Evolutionary conservation across 2,888 invertebrate species (phyloP).

Genomic region (Trilocha varians): DNA sequence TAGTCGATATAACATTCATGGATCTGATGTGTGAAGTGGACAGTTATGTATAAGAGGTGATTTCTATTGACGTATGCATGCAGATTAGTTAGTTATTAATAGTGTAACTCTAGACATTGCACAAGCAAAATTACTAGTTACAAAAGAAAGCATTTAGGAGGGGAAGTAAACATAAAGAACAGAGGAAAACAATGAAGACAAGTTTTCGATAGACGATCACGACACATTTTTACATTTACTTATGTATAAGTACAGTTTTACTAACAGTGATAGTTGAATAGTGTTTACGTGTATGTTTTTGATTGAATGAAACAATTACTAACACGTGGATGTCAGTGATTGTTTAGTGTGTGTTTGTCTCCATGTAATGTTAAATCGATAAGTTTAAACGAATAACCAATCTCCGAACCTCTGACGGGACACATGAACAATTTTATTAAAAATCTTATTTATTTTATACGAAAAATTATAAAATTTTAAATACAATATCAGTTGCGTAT

Average conservation of each 20-base stretch:
- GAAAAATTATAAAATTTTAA: slow-evolving; percentile 49
- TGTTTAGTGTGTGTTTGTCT: slow-evolving; percentile 37
- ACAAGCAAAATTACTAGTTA: slow-evolving; percentile 30
- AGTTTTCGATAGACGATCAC: neutral
- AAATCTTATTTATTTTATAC: slow-evolving; percentile 59
- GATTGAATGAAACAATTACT: too few relatives aligned
- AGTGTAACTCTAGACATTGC: slow-evolving; percentile 36
- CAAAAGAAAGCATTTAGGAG: slow-evolving; percentile 11
- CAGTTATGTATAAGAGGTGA: slow-evolving; percentile 56
- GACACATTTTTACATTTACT: neutral
- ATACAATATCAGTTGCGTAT: neutral
- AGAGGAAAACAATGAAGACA: neutral
- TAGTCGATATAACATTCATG: slow-evolving; percentile 56
- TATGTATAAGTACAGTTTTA: too few relatives aligned
- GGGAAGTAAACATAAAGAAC: neutral
- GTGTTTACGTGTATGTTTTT: too few relatives aligned
- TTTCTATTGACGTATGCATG: slow-evolving; percentile 53
- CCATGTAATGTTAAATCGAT: slow-evolving; percentile 60
- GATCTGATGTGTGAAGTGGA: slow-evolving; percentile 50
- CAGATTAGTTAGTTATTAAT: slow-evolving; percentile 29
- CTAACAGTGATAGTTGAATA: too few relatives aligned
- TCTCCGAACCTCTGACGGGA: slow-evolving; percentile 54
- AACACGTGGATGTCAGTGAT: slow-evolving; percentile 20
- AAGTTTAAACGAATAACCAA: slow-evolving; percentile 5
- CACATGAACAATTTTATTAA: slow-evolving; percentile 32